Conservation (phyloP, 2,888 invertebrate genomes). For the Sminthurides aquaticus region DNA sequence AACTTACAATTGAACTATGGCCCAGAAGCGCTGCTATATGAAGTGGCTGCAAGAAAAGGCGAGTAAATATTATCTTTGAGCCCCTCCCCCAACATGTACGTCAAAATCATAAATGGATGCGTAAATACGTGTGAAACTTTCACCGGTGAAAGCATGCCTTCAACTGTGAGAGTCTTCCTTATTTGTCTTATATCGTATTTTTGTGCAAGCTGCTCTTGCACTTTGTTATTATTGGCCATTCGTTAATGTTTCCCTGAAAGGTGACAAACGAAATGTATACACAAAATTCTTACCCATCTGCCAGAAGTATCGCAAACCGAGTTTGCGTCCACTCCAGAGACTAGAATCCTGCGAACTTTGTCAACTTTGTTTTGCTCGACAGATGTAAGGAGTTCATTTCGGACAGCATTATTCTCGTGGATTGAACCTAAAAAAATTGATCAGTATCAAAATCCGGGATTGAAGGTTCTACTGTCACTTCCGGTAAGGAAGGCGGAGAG, state of each 20-base stretch:
- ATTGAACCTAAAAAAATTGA: constrained; percentile 9
- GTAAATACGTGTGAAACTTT: neutral
- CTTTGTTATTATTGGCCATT: too few species aligned
- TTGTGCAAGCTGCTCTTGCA: too few species aligned
- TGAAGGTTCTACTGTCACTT: neutral
- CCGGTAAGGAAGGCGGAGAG: neutral
- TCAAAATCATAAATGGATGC: too few species aligned
- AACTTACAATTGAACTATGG: constrained; percentile 36
- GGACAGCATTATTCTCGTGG: constrained; percentile 22
- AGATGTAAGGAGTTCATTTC: constrained; percentile 38
- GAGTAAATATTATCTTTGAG: too few species aligned
- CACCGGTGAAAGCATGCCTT: neutral
- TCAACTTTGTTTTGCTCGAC: constrained; percentile 42
- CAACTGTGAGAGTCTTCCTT: neutral
- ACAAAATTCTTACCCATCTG: constrained; percentile 28
- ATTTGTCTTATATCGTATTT: too few species aligned
- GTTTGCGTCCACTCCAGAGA: constrained; percentile 42
- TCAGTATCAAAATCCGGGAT: neutral
- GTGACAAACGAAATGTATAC: neutral
- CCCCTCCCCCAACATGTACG: too few species aligned
- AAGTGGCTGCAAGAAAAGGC: constrained; percentile 33
- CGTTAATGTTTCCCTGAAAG: too few species aligned
- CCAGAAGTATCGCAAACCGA: constrained; percentile 43
- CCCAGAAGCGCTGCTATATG: constrained; percentile 41
- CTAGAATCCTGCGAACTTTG: constrained; percentile 39